These are phyloP conservation scores for Donacobius atricapilla DNA, from an alignment of 2,113 vertebrate species.

Conservation along the genomic window DNA sequence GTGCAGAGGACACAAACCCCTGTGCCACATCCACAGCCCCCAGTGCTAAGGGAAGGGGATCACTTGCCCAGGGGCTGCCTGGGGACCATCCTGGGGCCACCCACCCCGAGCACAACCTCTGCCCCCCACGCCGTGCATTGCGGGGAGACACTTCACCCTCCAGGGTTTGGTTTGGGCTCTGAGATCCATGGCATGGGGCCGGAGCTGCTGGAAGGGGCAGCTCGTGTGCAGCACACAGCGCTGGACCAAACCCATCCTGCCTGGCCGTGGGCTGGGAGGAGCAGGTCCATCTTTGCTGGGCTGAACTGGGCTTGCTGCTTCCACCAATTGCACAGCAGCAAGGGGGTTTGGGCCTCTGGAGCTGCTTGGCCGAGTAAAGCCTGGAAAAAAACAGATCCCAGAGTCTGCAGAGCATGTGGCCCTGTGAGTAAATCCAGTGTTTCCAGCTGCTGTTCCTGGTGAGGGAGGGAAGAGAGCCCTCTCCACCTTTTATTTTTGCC, in stretches of 20 bases:
- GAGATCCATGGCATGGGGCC: accelerated
- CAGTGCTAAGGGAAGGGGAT: accelerated
- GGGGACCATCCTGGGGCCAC: not conserved
- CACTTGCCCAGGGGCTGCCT: accelerated
- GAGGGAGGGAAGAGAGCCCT: not conserved
- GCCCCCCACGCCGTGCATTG: accelerated
- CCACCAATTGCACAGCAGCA: not conserved
- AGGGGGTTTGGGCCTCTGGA: not conserved
- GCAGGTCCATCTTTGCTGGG: not conserved
- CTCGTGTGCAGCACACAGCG: accelerated
- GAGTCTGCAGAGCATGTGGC: not conserved
- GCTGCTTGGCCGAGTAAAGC: not conserved
- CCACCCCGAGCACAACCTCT: not conserved
- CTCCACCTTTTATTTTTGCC: not conserved
- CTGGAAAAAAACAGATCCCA: not conserved
- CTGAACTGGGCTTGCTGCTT: not conserved
- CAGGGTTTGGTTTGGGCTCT: not conserved
- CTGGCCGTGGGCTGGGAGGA: not conserved
- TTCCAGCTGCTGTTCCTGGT: not conserved
- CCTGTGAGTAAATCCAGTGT: accelerated
- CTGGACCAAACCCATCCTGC: not conserved
- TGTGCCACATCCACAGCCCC: accelerated
- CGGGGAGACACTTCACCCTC: not conserved
- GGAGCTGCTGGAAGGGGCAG: not conserved
- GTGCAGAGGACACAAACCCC: not conserved